Evolutionary conservation across 2,113 vertebrate species (phyloP).

Genomic region (Pluvialis apricaria): DNA sequence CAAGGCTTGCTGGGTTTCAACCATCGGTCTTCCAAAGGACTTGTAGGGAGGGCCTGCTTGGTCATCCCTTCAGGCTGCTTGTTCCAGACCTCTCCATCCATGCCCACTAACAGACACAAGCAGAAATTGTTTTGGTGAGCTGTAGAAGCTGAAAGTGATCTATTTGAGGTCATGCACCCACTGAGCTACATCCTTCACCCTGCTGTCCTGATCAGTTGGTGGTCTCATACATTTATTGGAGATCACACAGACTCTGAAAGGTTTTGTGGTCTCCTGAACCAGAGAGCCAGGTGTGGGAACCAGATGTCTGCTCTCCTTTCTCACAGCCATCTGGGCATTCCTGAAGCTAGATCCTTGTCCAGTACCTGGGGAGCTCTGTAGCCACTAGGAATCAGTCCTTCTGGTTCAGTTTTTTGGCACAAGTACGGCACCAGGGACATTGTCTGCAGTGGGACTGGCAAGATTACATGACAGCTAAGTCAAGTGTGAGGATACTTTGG

Average conservation of each 20-base stretch:
- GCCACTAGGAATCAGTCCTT: neutral
- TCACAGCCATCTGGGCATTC: neutral
- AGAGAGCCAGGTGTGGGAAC: neutral
- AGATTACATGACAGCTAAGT: accelerated
- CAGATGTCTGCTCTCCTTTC: neutral
- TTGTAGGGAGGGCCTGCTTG: neutral
- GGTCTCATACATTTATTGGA: neutral
- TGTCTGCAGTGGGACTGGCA: neutral
- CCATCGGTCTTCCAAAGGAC: neutral
- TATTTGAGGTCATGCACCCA: neutral
- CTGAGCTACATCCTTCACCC: neutral
- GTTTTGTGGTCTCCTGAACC: neutral
- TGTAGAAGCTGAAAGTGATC: neutral
- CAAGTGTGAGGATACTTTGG: neutral
- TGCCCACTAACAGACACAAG: neutral
- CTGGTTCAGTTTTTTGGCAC: neutral
- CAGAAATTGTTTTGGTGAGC: neutral
- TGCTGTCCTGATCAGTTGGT: neutral
- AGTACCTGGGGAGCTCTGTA: neutral
- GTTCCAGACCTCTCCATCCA: neutral
- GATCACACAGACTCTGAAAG: neutral
- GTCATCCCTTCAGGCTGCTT: neutral
- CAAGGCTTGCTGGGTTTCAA: neutral
- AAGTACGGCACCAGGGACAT: neutral
- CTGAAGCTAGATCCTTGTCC: neutral